phyloP scores from a whole-genome alignment of 2,113 vertebrate genomes.

The Origma solitaria region DNA sequence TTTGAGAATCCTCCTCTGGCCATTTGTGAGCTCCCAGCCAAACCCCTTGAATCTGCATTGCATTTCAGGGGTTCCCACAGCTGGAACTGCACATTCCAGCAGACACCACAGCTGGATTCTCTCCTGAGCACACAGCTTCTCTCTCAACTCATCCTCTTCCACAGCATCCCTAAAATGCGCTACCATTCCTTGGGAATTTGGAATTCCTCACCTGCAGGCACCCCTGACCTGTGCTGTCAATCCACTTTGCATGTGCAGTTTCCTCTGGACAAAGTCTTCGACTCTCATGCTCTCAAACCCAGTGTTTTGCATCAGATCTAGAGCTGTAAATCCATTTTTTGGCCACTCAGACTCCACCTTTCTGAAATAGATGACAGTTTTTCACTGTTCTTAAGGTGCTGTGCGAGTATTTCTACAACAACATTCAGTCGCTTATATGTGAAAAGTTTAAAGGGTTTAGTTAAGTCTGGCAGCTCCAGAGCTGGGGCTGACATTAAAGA shows the following conservation, averaged over 20 bases:
- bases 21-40: neutral
- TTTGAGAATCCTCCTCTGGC: neutral
- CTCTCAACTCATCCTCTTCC: neutral
- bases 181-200: neutral
- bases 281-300: neutral
- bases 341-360: neutral
- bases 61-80: neutral
- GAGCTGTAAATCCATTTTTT: neutral
- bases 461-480: too few species aligned
- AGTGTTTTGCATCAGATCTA: neutral
- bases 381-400: too few species aligned
- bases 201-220: neutral
- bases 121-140: neutral
- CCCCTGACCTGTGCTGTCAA: neutral
- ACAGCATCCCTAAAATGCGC: neutral
- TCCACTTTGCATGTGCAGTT: neutral
- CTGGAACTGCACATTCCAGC: neutral
- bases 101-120: neutral
- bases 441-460: too few species aligned
- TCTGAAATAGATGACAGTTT: neutral
- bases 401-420: too few species aligned
- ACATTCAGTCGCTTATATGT: too few species aligned
- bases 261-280: neutral
- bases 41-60: neutral
- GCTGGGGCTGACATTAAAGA: too few species aligned